Evolutionary conservation across 2,797 vertebrate genomes (phyloP).

Genomic region (Eupleurogrammus muticus): DNA sequence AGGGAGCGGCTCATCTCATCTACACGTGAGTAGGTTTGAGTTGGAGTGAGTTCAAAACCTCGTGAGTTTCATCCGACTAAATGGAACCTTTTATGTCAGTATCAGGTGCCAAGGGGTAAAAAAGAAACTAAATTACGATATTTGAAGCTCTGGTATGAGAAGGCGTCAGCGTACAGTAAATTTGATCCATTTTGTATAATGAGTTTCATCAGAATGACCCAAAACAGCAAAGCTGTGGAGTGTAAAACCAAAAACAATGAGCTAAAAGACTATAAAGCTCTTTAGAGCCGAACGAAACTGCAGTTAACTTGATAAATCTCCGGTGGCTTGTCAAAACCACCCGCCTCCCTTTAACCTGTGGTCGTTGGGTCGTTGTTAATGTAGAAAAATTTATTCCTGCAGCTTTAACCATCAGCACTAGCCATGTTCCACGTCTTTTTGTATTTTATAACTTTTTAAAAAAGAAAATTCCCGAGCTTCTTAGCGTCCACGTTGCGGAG

Average conservation of each 20-base stretch:
- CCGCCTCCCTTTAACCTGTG: background rate
- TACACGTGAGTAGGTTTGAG: no score
- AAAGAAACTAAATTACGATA: no score
- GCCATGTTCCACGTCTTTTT: background rate
- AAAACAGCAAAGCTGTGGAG: background rate
- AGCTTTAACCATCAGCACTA: background rate
- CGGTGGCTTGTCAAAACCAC: background rate
- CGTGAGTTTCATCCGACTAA: no score
- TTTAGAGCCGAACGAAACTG: background rate
- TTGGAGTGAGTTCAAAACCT: no score
- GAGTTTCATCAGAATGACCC: background rate
- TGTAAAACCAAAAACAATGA: background rate
- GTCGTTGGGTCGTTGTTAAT: background rate
- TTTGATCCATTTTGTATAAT: background rate
- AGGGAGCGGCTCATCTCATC: no score
- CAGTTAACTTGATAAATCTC: background rate
- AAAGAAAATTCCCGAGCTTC: background rate
- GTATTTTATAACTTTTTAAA: background rate
- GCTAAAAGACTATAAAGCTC: background rate
- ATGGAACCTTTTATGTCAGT: no score
- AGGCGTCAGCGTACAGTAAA: background rate
- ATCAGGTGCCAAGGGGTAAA: no score
- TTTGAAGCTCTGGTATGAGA: no score
- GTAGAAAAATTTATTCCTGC: background rate
- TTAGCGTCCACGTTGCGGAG: slow-evolving; percentile 25